A percentile compares a stretch with the other conserved stretches of the same genome.
phyloP scores from a whole-genome alignment of 2,797 vertebrate genomes.

The Vireo griseus region DNA sequence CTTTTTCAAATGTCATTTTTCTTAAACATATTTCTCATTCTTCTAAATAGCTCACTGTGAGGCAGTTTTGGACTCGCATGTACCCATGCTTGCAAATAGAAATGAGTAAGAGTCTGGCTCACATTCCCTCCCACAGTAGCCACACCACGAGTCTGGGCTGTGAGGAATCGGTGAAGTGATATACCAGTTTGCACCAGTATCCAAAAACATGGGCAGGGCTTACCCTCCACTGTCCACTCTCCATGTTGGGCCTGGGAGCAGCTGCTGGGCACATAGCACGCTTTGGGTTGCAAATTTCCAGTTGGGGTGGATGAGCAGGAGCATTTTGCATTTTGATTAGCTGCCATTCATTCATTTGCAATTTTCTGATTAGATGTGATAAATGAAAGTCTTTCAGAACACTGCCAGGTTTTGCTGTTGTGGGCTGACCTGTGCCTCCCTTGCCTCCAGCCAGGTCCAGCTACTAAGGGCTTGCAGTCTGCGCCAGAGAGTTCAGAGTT shows the following conservation, averaged over 20 bases:
- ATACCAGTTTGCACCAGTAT: not conserved
- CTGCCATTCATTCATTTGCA: not conserved
- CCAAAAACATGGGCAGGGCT: not conserved
- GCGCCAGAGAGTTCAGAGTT: too few species aligned
- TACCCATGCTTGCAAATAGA: conserved; percentile 36
- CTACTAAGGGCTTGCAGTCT: not conserved
- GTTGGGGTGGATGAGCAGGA: not conserved
- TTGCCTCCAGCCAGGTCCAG: not conserved
- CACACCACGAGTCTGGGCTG: not conserved
- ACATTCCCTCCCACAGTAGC: conserved; percentile 14
- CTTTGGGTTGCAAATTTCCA: not conserved
- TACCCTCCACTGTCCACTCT: fast-evolving
- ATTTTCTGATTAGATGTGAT: not conserved
- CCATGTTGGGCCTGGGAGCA: fast-evolving
- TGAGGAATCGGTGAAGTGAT: not conserved
- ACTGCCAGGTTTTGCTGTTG: not conserved
- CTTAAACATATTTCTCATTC: conserved; percentile 1
- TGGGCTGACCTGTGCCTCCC: not conserved
- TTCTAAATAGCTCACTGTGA: conserved; percentile 16
- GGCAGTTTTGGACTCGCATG: not conserved
- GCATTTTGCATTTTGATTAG: not conserved
- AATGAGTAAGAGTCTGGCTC: conserved; percentile 56
- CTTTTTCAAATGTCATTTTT: conserved; percentile 47
- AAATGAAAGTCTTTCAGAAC: not conserved
- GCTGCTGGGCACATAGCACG: fast-evolving